These are phyloP conservation scores for Epinephelus awoara DNA, from an alignment of 2,797 vertebrate genomes.

Conservation along the genomic window DNA sequence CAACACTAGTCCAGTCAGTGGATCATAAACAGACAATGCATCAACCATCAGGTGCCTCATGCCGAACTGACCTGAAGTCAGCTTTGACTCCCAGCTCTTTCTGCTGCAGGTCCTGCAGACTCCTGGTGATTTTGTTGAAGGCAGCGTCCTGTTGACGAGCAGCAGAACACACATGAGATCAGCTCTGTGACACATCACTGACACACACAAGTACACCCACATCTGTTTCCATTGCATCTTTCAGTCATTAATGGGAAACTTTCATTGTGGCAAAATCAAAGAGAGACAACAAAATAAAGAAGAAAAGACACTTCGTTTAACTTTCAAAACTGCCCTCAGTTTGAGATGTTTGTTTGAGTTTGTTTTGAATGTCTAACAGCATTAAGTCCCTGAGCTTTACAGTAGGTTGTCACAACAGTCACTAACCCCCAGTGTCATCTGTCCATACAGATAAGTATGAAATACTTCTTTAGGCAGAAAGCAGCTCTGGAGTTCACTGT, in stretches of 20 bases:
- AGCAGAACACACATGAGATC: conserved; percentile 10
- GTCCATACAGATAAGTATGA: neutral
- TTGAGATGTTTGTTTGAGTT: neutral
- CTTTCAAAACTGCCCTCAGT: neutral
- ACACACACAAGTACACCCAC: too few relatives aligned
- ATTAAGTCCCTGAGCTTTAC: neutral
- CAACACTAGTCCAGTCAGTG: neutral
- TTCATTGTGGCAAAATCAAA: too few relatives aligned
- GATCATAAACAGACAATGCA: neutral
- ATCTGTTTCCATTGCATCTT: too few relatives aligned
- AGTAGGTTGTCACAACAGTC: too few relatives aligned
- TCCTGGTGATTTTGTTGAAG: conserved; percentile 97
- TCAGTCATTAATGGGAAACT: too few relatives aligned
- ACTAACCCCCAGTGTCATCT: too few relatives aligned
- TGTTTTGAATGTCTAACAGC: neutral
- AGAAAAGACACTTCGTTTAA: too few relatives aligned
- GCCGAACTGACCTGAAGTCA: conserved; percentile 91
- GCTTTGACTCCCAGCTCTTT: conserved; percentile 95
- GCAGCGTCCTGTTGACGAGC: conserved; percentile 89
- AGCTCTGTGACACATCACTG: too few relatives aligned
- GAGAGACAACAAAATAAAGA: too few relatives aligned
- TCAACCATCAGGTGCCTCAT: neutral
- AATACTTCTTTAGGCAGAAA: neutral
- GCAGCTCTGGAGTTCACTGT: neutral
- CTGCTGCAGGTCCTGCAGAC: conserved; percentile 97